Evolutionary conservation across 53 echinoderm and acorn worm species (phyloP).

Genomic region (Henricia sp.): DNA sequence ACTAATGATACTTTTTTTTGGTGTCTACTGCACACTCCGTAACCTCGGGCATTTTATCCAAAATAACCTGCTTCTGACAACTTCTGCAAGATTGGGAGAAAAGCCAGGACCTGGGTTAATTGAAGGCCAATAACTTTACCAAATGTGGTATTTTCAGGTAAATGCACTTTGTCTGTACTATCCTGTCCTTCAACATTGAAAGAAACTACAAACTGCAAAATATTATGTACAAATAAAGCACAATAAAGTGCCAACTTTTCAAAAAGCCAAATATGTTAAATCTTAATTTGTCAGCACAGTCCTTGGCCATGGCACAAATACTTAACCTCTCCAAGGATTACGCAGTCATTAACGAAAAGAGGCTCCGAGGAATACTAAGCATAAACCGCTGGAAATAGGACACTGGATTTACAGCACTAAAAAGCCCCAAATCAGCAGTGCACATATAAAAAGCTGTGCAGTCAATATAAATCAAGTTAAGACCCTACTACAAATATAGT

Average conservation of each 20-base stretch:
- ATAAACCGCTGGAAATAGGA: constrained; percentile 3
- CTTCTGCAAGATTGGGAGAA: no score
- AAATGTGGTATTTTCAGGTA: no score
- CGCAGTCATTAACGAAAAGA: constrained; percentile 31
- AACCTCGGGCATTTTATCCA: not conserved
- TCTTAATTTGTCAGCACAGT: no score
- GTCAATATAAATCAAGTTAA: constrained; percentile 27
- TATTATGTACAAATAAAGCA: no score
- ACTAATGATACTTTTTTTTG: not conserved
- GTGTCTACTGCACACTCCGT: not conserved
- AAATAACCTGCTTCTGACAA: no score
- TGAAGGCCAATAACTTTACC: no score
- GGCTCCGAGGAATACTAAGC: constrained; percentile 20
- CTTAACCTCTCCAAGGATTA: not conserved
- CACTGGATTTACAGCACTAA: not conserved
- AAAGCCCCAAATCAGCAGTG: not conserved
- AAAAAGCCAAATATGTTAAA: no score
- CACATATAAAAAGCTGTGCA: not conserved
- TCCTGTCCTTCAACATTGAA: no score
- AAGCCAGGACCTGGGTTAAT: no score
- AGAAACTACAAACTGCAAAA: no score
- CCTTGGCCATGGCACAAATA: not conserved
- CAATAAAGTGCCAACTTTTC: no score
- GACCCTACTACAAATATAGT: constrained; percentile 5
- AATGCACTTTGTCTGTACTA: no score